Conservation (phyloP, 2,888 invertebrate species). For the Bombylius discolor region DNA sequence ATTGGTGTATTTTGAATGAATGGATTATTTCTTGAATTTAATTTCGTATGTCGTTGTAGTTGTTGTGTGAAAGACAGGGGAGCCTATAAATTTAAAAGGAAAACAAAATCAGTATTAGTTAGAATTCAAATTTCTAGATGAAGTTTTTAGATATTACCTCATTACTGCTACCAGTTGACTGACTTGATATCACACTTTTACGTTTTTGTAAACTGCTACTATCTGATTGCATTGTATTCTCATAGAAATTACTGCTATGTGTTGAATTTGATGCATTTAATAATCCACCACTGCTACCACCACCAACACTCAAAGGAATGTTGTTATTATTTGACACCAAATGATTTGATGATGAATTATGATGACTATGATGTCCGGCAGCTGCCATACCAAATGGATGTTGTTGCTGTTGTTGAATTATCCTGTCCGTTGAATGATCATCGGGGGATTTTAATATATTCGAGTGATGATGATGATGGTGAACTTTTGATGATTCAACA, state of each 20-base stretch:
- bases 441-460: conserved; percentile 36
- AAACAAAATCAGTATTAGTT: background rate
- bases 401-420: conserved; percentile 6
- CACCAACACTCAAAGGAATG: conserved; percentile 20
- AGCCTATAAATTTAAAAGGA: conserved; percentile 26
- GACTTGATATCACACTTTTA: conserved; percentile 39
- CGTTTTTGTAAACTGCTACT: conserved; percentile 36
- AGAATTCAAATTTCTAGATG: background rate
- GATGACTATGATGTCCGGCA: conserved; percentile 8
- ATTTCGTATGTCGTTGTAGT: conserved; percentile 48
- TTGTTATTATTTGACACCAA: conserved; percentile 24
- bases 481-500: conserved; percentile 31
- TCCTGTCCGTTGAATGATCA: conserved; percentile 27
- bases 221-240: conserved; percentile 38
- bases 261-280: conserved; percentile 36
- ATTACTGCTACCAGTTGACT: conserved; percentile 38
- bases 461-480: conserved; percentile 16
- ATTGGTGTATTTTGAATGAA: conserved; percentile 28
- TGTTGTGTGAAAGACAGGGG: conserved; percentile 87
- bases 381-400: conserved; percentile 1
- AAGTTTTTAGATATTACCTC: conserved; percentile 24
- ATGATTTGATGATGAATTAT: conserved; percentile 14
- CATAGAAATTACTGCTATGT: conserved; percentile 37
- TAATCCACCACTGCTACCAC: background rate
- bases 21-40: conserved; percentile 33